Evolutionary conservation across 2,113 vertebrate species (phyloP), one percentile per base, ranked within the genome.

Genomic region (Rhinolophus ferrumequinum): DNA sequence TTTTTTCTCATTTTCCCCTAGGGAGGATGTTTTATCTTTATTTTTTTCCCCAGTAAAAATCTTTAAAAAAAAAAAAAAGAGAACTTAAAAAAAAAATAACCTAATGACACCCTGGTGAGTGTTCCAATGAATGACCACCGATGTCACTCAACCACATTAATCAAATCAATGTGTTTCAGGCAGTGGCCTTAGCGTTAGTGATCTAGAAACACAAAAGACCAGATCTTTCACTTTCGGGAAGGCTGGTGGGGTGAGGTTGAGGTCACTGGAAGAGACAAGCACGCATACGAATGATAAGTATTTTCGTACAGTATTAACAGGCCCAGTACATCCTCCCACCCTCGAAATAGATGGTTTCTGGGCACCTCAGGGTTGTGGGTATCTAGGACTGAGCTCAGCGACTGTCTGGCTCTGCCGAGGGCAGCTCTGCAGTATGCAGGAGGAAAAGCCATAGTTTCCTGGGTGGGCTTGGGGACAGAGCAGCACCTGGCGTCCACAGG

Each of bases 401-500:
- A 35, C 12, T 22, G 52, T 90, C 87, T 56, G 44, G 35, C 35
- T 75, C 62, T 83, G 38, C 9, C n/a, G 8, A 21, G 50, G 38
- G 28, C 4, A 19, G 60, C 18, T 44, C 41, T 8, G 12, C 24
- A n/a, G 56, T 2, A 2, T 1, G 24, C 6, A 6, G 33, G 35
- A 8, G 6, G 24, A 50, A 77, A 30, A 76, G 28, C 47, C 4
- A 6, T 21, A 28, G 22, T 50, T 10, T 26, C 18, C 7, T 38
- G 41, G 30, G 47, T 50, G 44, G 33, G n/a, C 6, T 3, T 26
- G 64, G 33, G 67, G 5, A 1, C 16, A 4, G 64, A 50, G 38
- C 18, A 69, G 50, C n/a, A 24, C 33, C 0, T 4, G 30, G 52
- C 18, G 30, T 47, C 52, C 6, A 2, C 3, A 0, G 1, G n/a